These are phyloP conservation scores for Gryon sp. DNA, from an alignment of 1,140 invertebrate species.

Conservation along the genomic window DNA sequence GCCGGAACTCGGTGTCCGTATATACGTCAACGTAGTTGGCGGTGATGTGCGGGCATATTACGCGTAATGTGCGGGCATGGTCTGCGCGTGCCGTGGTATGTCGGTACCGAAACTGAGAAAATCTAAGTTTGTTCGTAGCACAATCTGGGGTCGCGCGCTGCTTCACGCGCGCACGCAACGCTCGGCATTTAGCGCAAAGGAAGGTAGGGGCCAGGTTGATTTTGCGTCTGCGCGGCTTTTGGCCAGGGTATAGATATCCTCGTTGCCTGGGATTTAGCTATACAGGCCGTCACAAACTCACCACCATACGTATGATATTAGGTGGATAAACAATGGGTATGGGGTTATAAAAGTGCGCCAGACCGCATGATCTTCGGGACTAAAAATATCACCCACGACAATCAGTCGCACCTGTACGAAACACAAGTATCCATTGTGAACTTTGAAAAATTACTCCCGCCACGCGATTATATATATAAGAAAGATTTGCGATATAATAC, in stretches of 20 bases:
- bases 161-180: constrained; percentile 53
- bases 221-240: constrained; percentile 66
- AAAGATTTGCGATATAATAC: too few species aligned
- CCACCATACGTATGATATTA: constrained; percentile 41
- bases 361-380: too few species aligned
- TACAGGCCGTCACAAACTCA: constrained; percentile 60
- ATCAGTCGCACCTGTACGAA: too few species aligned
- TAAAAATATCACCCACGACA: too few species aligned
- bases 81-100: constrained; percentile 65
- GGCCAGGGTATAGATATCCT: constrained; percentile 67
- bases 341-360: constrained; percentile 19
- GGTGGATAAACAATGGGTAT: constrained; percentile 33
- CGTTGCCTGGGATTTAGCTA: constrained; percentile 63
- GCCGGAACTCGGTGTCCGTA: constrained; percentile 62
- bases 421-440: too few species aligned
- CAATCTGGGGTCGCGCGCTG: constrained; percentile 52
- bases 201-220: constrained; percentile 32
- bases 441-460: too few species aligned
- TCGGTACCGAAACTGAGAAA: constrained; percentile 62
- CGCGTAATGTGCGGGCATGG: constrained; percentile 56
- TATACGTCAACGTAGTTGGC: constrained; percentile 50
- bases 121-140: constrained; percentile 41
- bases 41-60: constrained; percentile 58
- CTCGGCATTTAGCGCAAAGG: constrained; percentile 57
- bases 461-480: too few species aligned